A percentile compares a stretch with the other conserved stretches of the same genome.
These are phyloP conservation scores for Drosophila borealis DNA, from an alignment of 2,888 invertebrate genomes.

Conservation along the genomic window DNA sequence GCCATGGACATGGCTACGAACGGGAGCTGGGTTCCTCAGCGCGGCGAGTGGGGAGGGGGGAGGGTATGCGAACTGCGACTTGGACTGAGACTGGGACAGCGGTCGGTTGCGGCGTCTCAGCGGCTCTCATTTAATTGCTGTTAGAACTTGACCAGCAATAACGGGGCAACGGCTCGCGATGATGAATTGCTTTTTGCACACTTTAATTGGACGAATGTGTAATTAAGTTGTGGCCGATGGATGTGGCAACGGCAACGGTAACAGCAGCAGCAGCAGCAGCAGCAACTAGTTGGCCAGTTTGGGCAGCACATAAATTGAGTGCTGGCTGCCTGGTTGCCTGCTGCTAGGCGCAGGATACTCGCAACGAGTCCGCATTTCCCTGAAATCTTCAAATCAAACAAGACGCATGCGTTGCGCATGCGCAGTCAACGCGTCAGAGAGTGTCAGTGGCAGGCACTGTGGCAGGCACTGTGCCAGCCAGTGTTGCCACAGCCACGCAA, in stretches of 20 bases:
- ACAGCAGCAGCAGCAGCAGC: not conserved
- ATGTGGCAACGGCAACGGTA: constrained; percentile 21
- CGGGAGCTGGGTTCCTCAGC: not conserved
- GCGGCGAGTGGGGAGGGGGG: not conserved
- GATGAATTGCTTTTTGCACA: constrained; percentile 83
- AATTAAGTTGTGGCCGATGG: constrained; percentile 82
- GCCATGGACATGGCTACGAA: not conserved
- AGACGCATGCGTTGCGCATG: constrained; percentile 82
- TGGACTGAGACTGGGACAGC: constrained; percentile 2
- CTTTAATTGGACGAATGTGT: constrained; percentile 83
- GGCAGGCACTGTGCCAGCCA: constrained; percentile 9
- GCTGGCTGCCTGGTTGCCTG: constrained; percentile 27
- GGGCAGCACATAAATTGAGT: constrained; percentile 56
- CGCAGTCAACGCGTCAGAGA: constrained; percentile 59
- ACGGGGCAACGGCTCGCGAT: constrained; percentile 61
- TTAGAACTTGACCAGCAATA: constrained; percentile 69
- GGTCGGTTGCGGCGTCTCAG: constrained; percentile 23
- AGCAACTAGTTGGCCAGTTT: not conserved
- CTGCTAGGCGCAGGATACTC: constrained; percentile 37
- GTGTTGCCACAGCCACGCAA: constrained; percentile 33
- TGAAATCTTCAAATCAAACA: constrained; percentile 84
- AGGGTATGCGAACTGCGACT: not conserved
- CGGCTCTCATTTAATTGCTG: constrained; percentile 63
- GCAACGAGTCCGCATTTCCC: constrained; percentile 64
- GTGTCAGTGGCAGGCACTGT: constrained; percentile 18